phyloP scores from a whole-genome alignment of 2,888 invertebrate species.

The Mesochorus sp. region DNA sequence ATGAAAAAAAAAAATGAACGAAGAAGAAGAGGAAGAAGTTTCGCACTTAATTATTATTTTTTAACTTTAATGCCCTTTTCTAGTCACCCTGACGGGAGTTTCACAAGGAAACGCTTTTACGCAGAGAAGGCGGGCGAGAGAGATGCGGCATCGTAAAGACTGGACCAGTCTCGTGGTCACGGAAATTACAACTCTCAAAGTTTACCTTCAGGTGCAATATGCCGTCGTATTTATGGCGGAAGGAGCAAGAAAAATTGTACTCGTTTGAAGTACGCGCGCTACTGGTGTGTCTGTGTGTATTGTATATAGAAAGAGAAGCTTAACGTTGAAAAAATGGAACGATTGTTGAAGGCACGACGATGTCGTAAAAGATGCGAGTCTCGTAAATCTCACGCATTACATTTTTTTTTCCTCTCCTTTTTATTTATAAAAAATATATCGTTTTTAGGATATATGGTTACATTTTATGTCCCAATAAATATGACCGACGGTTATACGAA shows the following conservation, averaged over 20 bases:
- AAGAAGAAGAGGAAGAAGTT: conserved; percentile 11
- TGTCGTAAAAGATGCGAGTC: conserved; percentile 43
- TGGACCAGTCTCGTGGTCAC: conserved; percentile 5
- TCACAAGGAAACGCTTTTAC: conserved; percentile 18
- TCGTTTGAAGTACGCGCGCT: conserved; percentile 53
- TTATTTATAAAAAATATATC: too few species aligned
- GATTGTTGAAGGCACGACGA: conserved; percentile 66
- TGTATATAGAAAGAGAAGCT: not conserved
- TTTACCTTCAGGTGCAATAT: conserved; percentile 37
- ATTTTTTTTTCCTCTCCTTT: not conserved
- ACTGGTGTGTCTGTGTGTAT: too few species aligned
- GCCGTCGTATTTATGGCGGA: conserved; percentile 55
- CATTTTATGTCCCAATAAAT: too few species aligned
- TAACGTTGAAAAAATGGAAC: conserved; percentile 59
- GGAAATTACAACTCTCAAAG: conserved; percentile 62
- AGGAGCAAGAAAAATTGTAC: conserved; percentile 48
- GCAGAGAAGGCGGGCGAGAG: not conserved
- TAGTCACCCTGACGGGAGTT: conserved; percentile 8
- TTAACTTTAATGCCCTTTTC: conserved; percentile 49
- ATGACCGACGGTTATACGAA: not conserved
- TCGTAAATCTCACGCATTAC: conserved; percentile 67
- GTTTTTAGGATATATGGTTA: too few species aligned
- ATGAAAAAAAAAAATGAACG: too few species aligned
- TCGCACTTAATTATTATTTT: conserved; percentile 1
- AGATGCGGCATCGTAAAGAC: conserved; percentile 40